A percentile compares a stretch with the other conserved stretches of the same genome.
phyloP scores from a whole-genome alignment of 2,113 vertebrate species.

The Callocephalon fimbriatum region DNA sequence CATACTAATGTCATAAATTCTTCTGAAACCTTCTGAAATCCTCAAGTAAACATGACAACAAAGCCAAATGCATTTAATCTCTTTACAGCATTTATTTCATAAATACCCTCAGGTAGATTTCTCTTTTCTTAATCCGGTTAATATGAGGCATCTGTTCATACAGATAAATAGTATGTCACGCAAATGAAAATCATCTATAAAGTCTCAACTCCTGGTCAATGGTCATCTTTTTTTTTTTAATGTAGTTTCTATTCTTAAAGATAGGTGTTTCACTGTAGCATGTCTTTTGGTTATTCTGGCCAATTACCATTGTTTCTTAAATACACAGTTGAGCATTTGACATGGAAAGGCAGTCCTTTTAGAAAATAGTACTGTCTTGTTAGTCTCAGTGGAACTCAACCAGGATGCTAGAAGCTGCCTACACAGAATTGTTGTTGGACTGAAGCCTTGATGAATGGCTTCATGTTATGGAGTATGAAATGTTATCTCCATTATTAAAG shows the following conservation, averaged over 20 bases:
- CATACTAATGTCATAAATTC: not conserved
- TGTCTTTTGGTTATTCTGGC: not conserved
- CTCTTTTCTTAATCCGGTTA: not conserved
- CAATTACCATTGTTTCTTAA: not conserved
- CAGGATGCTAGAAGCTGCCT: not conserved
- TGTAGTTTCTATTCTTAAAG: not conserved
- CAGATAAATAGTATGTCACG: not conserved
- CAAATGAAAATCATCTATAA: not conserved
- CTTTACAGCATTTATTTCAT: not conserved
- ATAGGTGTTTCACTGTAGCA: not conserved
- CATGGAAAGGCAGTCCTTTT: not conserved
- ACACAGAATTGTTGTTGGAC: not conserved
- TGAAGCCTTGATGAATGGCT: not conserved
- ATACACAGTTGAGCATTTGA: not conserved
- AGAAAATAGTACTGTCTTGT: not conserved
- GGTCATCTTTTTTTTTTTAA: not conserved
- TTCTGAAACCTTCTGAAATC: not conserved
- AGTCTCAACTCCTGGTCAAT: not conserved
- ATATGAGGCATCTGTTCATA: not conserved
- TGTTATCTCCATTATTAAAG: not conserved
- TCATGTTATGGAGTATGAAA: not conserved
- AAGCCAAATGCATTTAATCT: not conserved
- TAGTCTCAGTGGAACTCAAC: not conserved
- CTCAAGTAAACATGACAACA: not conserved
- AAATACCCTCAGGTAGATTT: not conserved